Evolutionary conservation across 2,888 invertebrate genomes (phyloP).

Genomic region (Alentia gelatinosa): DNA sequence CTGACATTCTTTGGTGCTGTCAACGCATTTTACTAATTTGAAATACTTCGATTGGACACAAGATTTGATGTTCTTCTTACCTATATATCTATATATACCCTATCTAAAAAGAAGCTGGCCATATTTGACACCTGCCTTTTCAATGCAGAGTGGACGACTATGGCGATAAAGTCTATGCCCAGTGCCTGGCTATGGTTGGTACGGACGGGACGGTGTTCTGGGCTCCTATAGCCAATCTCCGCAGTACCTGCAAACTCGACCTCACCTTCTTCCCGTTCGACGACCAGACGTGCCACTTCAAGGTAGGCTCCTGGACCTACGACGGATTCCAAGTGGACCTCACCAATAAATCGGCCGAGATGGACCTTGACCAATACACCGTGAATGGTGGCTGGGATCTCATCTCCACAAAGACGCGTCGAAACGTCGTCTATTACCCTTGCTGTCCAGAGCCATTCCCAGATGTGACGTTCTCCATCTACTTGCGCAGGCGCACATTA

Average conservation of each 20-base stretch:
- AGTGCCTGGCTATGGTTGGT: slow-evolving; percentile 83
- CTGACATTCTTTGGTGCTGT: too few species aligned
- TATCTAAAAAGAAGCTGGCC: too few species aligned
- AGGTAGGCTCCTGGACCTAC: slow-evolving; percentile 76
- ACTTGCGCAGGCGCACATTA: slow-evolving; percentile 82
- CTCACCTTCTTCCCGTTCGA: slow-evolving; percentile 83
- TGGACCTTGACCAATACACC: slow-evolving; percentile 76
- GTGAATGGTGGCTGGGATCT: slow-evolving; percentile 78
- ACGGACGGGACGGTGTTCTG: slow-evolving; percentile 83
- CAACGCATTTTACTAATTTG: too few species aligned
- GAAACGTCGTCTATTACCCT: slow-evolving; percentile 75
- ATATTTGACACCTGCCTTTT: background rate
- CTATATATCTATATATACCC: too few species aligned
- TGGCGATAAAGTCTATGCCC: slow-evolving; percentile 83
- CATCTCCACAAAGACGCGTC: slow-evolving; percentile 70
- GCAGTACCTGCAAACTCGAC: slow-evolving; percentile 83
- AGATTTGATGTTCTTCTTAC: too few species aligned
- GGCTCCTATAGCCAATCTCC: slow-evolving; percentile 83
- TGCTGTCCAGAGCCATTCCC: slow-evolving; percentile 78
- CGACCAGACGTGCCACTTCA: slow-evolving; percentile 54
- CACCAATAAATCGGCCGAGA: slow-evolving; percentile 69
- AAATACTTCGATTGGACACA: too few species aligned
- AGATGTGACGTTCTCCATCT: slow-evolving; percentile 82
- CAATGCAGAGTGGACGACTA: slow-evolving; percentile 82
- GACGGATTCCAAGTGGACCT: slow-evolving; percentile 77